These are phyloP conservation scores for Brenthis ino DNA, from an alignment of 2,888 invertebrate genomes.

Conservation along the genomic window DNA sequence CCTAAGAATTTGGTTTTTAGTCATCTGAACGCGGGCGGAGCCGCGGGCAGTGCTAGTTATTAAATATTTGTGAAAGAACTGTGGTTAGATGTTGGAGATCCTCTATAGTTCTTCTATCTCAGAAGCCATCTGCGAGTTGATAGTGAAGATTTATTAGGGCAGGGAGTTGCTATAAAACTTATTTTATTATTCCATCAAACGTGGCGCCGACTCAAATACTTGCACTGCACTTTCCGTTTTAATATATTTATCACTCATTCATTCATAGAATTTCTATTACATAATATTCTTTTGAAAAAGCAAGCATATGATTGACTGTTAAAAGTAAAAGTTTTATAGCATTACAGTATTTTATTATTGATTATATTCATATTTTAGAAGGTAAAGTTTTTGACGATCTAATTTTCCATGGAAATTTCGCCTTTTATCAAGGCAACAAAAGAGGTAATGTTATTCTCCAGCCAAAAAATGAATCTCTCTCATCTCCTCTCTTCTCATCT, in stretches of 20 bases:
- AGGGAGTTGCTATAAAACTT: constrained; percentile 64
- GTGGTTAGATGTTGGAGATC: not conserved
- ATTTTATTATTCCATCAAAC: constrained; percentile 69
- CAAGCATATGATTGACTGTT: constrained; percentile 24
- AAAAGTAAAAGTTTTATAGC: constrained; percentile 8
- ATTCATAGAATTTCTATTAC: constrained; percentile 34
- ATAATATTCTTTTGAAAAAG: constrained; percentile 26
- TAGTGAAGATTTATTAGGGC: constrained; percentile 55
- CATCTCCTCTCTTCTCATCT: no score
- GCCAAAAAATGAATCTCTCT: no score
- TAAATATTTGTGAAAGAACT: not conserved
- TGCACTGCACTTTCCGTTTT: constrained; percentile 35
- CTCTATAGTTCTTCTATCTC: constrained; percentile 3
- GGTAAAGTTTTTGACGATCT: no score
- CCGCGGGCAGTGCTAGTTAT: not conserved
- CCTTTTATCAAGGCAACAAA: no score
- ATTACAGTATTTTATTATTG: no score
- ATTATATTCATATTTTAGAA: no score
- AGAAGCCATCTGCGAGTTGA: constrained; percentile 18
- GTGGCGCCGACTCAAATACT: constrained; percentile 33
- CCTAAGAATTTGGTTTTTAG: no score
- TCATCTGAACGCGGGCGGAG: no score
- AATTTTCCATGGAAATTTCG: no score
- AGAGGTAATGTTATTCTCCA: no score
- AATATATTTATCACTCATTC: constrained; percentile 37